phyloP scores from a whole-genome alignment of 1,140 invertebrate species.

The Archivesica marissinica region DNA sequence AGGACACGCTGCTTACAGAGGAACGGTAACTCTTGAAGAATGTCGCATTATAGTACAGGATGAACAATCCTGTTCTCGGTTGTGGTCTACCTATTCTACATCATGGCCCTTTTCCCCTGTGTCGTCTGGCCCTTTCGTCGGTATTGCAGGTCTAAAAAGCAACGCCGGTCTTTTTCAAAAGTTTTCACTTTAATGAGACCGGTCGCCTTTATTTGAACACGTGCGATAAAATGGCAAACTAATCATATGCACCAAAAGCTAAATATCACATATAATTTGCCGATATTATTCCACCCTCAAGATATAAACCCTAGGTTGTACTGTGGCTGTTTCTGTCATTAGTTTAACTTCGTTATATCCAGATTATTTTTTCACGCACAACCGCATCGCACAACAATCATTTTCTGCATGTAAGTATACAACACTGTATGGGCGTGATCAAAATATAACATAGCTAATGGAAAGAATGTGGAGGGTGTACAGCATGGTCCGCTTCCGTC shows the following conservation, averaged over 20 bases:
- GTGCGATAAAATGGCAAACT: slow-evolving; percentile 15
- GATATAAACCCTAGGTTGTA: not conserved
- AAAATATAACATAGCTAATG: slow-evolving; percentile 97
- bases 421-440: slow-evolving; percentile 95
- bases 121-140: slow-evolving; percentile 48
- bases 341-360: not conserved
- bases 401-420: slow-evolving; percentile 96
- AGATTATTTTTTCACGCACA: slow-evolving; percentile 88
- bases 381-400: slow-evolving; percentile 98
- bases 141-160: slow-evolving; percentile 19
- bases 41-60: not conserved
- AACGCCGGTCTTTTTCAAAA: not conserved
- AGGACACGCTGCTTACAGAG: too few species aligned
- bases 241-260: slow-evolving; percentile 13
- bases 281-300: not conserved
- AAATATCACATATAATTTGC: slow-evolving; percentile 29
- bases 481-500: slow-evolving; percentile 92
- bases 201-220: not conserved
- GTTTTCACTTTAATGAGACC: not conserved
- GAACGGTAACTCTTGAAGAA: not conserved
- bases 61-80: slow-evolving; percentile 25
- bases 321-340: not conserved
- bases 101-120: slow-evolving; percentile 34
- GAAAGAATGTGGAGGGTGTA: slow-evolving; percentile 95
- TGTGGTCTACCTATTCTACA: slow-evolving; percentile 20